A percentile compares a stretch with the other conserved stretches of the same genome.
These are phyloP conservation scores for Lasiurus borealis DNA, from an alignment of 2,113 vertebrate genomes.

Conservation along the genomic window DNA sequence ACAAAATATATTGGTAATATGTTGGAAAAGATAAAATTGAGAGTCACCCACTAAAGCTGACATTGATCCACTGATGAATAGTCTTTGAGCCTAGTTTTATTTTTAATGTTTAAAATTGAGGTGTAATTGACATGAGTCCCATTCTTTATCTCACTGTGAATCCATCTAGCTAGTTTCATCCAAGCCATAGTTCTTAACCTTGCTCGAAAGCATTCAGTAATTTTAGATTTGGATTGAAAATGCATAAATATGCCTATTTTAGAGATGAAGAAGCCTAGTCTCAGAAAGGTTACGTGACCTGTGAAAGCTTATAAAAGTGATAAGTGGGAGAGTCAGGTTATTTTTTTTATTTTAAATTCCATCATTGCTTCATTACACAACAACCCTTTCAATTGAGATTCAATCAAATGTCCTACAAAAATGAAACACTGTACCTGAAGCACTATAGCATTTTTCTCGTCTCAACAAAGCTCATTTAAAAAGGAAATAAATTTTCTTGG, in stretches of 20 bases:
- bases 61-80: background rate
- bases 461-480: background rate
- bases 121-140: background rate
- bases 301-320: background rate
- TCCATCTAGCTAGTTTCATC: background rate
- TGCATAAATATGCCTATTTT: background rate
- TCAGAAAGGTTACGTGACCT: background rate
- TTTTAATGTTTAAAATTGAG: background rate
- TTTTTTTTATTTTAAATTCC: background rate
- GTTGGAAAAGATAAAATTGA: slow-evolving; percentile 15
- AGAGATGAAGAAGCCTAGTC: slow-evolving; percentile 2
- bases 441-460: background rate
- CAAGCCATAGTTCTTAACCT: background rate
- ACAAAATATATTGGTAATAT: background rate
- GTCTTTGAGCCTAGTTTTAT: background rate
- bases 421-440: background rate
- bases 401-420: background rate
- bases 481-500: slow-evolving; percentile 35
- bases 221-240: slow-evolving; percentile 44
- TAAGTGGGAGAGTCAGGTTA: background rate
- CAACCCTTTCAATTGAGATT: background rate
- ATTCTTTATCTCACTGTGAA: background rate
- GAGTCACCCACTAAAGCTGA: background rate
- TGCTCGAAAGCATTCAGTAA: background rate
- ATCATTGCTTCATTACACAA: background rate